Percentiles rank a stretch among this genome's conserved stretches.
phyloP scores from a whole-genome alignment of 1,140 invertebrate genomes.

The Brachionus rotundiformis region DNA sequence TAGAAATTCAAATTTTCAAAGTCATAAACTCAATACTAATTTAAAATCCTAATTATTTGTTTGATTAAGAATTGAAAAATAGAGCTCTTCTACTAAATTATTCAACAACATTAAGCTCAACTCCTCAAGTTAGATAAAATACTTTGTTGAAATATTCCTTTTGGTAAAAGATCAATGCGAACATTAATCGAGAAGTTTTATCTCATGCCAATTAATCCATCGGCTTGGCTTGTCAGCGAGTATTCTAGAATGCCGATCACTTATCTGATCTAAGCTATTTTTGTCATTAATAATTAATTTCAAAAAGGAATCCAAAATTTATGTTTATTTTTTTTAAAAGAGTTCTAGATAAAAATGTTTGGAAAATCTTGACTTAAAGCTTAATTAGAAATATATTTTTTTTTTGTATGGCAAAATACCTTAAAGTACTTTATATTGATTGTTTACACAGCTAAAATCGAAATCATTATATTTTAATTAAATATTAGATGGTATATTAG shows the following conservation, averaged over 20 bases:
- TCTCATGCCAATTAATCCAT: background rate
- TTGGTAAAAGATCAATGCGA: background rate
- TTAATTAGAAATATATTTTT: background rate
- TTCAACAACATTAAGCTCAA: background rate
- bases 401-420: background rate
- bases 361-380: background rate
- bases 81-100: background rate
- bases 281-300: background rate
- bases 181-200: background rate
- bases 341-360: background rate
- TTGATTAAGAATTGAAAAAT: background rate
- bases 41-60: background rate
- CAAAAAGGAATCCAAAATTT: background rate
- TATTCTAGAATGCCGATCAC: background rate
- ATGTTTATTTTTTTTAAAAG: background rate
- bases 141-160: background rate
- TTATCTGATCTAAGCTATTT: too few species aligned
- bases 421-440: background rate
- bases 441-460: background rate
- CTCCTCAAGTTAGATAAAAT: background rate
- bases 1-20: too few species aligned
- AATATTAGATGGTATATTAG: background rate
- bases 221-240: background rate
- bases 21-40: background rate
- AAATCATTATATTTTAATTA: slow-evolving; percentile 19